Percentiles rank a stretch among this genome's conserved stretches.
Conservation (phyloP, 2,113 vertebrate genomes). For the Montifringilla adamsi region DNA sequence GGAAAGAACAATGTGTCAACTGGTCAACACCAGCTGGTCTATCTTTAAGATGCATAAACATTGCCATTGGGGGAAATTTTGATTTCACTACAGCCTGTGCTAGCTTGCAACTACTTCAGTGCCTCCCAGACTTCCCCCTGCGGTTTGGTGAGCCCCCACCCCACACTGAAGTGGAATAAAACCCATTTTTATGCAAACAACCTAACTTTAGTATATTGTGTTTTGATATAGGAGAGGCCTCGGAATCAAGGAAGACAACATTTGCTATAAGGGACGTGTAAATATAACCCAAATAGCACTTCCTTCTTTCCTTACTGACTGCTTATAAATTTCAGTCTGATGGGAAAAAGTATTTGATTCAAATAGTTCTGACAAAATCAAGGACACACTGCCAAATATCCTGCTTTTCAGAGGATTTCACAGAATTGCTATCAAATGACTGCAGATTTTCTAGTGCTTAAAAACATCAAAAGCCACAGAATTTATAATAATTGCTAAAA, state of each 20-base stretch:
- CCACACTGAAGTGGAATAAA: fast-evolving
- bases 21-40: not conserved
- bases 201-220: not conserved
- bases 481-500: not conserved
- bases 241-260: not conserved
- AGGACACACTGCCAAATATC: not conserved
- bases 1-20: not conserved
- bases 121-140: not conserved
- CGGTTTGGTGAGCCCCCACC: not conserved
- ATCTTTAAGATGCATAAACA: not conserved
- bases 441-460: not conserved
- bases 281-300: not conserved
- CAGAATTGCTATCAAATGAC: not conserved
- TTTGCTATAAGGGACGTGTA: not conserved
- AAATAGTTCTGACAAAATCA: not conserved
- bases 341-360: not conserved
- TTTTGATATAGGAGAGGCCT: not conserved
- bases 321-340: not conserved
- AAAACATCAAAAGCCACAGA: not conserved
- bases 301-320: not conserved
- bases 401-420: not conserved
- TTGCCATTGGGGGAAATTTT: not conserved
- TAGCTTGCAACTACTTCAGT: not conserved
- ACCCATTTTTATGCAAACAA: not conserved
- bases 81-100: not conserved